Base-by-base conservation (phyloP, 2,888 invertebrate species). In the Catocala fraxini region DNA sequence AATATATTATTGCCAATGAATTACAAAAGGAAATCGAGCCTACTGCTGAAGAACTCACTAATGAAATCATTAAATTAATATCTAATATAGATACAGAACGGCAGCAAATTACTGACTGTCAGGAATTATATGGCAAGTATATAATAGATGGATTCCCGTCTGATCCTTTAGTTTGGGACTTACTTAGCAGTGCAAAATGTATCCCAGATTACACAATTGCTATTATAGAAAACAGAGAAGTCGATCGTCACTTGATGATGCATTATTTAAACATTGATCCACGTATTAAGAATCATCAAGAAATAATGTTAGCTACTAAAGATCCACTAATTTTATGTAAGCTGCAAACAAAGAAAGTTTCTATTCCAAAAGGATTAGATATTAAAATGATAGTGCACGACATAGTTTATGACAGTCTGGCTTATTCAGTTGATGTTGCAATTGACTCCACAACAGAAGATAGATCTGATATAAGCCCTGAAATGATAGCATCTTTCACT, bases 131-230 rank as follows among this genome's bases (percentile, higher is more conserved):
- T 79, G 94, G 95, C 15, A 95, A 95, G 71, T 96, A 95, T 92
- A 93, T 96, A 66, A 86, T 96, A 56, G 96, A 96, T 78, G 95
- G 94, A 0, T 94, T 96, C 83, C 91, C 95, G 33, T 80, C 93
- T 25, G 90, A 95, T 69, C 65, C 90, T 11, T 91, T 94, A 65
- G 87, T 93, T 75, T 94, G 96, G 91, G 82, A 81, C 51, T 83
- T 84, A 62, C 79, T 96, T 10, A 74, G 68, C 6, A 87, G 90
- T 39, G 83, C 88, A 4, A 90, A 94, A 65, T 82, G 92, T 56
- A 72, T 91, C 15, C 95, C 96, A 25, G 95, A 96, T 80, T 93
- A 96, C 70, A 90, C 95, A 0, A 86, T 96, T 71, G 83, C 94
- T 43, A 79, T 96, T 56, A 89, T 92, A 55, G 95, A 96, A 81